Percentiles rank a stretch among this genome's conserved stretches.
phyloP scores from a whole-genome alignment of 2,888 invertebrate genomes.

The Netelia melanura region DNA sequence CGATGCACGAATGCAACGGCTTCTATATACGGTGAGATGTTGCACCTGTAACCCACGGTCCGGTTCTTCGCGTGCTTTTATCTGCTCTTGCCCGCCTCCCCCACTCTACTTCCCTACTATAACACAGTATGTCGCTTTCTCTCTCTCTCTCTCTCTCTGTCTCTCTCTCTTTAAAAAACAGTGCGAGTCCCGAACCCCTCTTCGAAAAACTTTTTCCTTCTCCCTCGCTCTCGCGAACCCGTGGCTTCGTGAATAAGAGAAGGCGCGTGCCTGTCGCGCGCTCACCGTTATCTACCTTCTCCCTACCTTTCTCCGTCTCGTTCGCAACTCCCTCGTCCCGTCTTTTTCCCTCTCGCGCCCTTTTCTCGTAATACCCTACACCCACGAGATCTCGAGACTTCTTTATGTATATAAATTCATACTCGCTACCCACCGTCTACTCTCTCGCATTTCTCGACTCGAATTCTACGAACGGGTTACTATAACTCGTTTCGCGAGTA shows the following conservation, averaged over 20 bases:
- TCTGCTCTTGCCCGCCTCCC: conserved; percentile 57
- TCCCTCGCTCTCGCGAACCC: conserved; percentile 60
- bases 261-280: conserved; percentile 80
- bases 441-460: conserved; percentile 11
- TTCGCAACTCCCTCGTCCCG: conserved; percentile 38
- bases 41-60: conserved; percentile 78
- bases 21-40: conserved; percentile 67
- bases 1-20: conserved; percentile 63
- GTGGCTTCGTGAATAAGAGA: conserved; percentile 70
- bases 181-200: conserved; percentile 24
- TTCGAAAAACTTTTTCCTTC: conserved; percentile 33
- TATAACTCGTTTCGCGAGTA: neutral
- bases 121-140: conserved; percentile 49
- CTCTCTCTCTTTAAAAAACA: conserved; percentile 30
- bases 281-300: conserved; percentile 72
- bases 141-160: conserved; percentile 47
- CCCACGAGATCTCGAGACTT: conserved; percentile 59
- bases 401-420: neutral
- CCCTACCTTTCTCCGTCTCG: conserved; percentile 32
- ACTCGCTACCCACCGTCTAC: neutral
- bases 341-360: conserved; percentile 29
- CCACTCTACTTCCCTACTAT: conserved; percentile 36
- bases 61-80: conserved; percentile 75
- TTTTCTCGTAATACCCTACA: conserved; percentile 43
- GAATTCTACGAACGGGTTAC: conserved; percentile 1